Evolutionary conservation across 2,888 invertebrate genomes (phyloP).

Genomic region (Priocnemis perturbator): DNA sequence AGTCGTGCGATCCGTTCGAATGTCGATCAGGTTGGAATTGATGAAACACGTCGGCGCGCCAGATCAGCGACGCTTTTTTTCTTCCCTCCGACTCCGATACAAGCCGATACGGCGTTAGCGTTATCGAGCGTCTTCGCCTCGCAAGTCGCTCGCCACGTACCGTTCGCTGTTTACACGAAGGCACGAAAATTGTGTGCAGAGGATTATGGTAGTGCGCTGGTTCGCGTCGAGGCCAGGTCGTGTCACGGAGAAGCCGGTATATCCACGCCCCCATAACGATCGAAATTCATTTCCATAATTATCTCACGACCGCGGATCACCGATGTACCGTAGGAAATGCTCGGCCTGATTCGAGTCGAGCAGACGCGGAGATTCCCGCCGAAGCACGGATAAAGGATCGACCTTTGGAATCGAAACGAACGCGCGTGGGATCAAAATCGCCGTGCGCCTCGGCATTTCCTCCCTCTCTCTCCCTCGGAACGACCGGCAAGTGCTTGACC

Average conservation of each 20-base stretch:
- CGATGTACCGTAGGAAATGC: slow-evolving; percentile 32
- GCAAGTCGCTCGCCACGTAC: slow-evolving; percentile 36
- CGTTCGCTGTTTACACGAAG: slow-evolving; percentile 55
- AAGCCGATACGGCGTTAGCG: too few relatives aligned
- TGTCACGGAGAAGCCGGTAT: slow-evolving; percentile 55
- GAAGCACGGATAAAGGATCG: too few relatives aligned
- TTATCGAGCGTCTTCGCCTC: too few relatives aligned
- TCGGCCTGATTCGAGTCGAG: slow-evolving; percentile 37
- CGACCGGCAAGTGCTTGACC: too few relatives aligned
- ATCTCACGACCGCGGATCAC: slow-evolving; percentile 56
- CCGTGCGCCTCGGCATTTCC: too few relatives aligned
- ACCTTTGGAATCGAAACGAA: too few relatives aligned
- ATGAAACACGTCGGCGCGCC: neutral
- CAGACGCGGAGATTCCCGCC: too few relatives aligned
- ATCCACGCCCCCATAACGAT: slow-evolving; percentile 67
- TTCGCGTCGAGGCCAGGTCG: slow-evolving; percentile 51
- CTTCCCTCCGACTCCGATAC: too few relatives aligned
- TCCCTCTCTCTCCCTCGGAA: too few relatives aligned
- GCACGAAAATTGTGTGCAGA: slow-evolving; percentile 56
- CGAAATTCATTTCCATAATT: slow-evolving; percentile 69
- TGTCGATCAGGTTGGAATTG: too few relatives aligned
- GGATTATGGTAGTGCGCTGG: slow-evolving; percentile 46
- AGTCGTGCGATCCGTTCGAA: too few relatives aligned
- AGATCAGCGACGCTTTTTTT: neutral
- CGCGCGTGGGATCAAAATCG: too few relatives aligned